phyloP scores from a whole-genome alignment of 2,797 vertebrate species.

The Thripadectes ignobilis region DNA sequence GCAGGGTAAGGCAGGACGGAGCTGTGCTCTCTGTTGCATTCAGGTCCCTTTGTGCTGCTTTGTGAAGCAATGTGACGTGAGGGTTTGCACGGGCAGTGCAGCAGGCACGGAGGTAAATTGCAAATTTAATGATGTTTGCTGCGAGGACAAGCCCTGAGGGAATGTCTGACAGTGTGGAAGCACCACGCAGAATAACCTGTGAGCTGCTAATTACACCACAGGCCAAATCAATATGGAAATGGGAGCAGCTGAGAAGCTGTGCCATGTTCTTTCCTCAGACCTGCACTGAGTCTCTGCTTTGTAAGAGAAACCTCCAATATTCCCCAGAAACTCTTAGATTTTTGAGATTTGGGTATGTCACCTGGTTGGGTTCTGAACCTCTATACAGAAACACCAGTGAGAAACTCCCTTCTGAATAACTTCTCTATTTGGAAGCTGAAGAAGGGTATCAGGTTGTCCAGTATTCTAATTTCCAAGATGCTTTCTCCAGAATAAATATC shows the following conservation, averaged over 20 bases:
- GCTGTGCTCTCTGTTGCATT: background rate
- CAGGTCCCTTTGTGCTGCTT: background rate
- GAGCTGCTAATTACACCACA: background rate
- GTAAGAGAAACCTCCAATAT: background rate
- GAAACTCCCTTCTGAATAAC: background rate
- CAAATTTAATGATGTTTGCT: background rate
- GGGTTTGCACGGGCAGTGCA: background rate
- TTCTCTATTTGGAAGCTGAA: background rate
- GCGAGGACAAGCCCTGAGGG: background rate
- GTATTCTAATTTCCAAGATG: background rate
- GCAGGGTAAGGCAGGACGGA: background rate
- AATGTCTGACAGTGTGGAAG: background rate
- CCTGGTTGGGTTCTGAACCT: background rate
- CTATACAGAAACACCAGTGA: background rate
- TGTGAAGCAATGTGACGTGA: background rate
- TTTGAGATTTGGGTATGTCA: background rate
- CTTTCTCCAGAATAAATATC: background rate
- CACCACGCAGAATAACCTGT: background rate
- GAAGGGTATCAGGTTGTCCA: background rate
- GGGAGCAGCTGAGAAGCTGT: background rate
- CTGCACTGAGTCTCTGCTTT: background rate
- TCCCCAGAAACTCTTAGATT: accelerated
- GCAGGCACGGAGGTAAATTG: background rate
- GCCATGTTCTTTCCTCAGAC: background rate
- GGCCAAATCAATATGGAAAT: background rate